Evolutionary conservation across 2,113 vertebrate species (phyloP).

Genomic region (Dromiciops gliroides): DNA sequence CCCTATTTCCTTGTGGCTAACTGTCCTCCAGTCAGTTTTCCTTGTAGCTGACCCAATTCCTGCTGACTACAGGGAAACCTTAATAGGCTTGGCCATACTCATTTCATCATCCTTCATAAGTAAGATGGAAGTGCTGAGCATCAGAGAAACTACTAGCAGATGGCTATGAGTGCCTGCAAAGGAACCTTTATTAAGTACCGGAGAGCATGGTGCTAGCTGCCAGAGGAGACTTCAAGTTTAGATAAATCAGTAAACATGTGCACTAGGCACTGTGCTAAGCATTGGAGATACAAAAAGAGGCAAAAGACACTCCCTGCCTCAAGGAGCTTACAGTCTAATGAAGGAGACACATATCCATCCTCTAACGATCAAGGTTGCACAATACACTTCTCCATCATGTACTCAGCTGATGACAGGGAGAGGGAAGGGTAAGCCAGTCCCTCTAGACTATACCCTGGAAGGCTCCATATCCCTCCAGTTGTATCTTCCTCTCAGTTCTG

Average conservation of each 20-base stretch:
- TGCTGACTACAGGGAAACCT: background rate
- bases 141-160: background rate
- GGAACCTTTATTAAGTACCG: background rate
- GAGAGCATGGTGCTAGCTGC: background rate
- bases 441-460: background rate
- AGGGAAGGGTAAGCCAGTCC: background rate
- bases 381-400: background rate
- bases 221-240: background rate
- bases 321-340: background rate
- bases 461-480: background rate
- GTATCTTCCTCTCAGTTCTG: background rate
- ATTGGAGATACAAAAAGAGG: background rate
- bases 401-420: background rate
- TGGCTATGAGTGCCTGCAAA: background rate
- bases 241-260: background rate
- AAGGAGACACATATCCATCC: background rate
- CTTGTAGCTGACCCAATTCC: slow-evolving; percentile 53
- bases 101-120: background rate
- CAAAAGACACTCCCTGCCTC: background rate
- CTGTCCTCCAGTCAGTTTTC: background rate
- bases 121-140: background rate
- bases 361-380: background rate
- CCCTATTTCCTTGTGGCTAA: slow-evolving; percentile 35
- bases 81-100: slow-evolving; percentile 1
- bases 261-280: background rate